Evolutionary conservation across 2,797 vertebrate species (phyloP), one percentile per base, ranked within the genome.

Genomic region (Anguilla marmorata): DNA sequence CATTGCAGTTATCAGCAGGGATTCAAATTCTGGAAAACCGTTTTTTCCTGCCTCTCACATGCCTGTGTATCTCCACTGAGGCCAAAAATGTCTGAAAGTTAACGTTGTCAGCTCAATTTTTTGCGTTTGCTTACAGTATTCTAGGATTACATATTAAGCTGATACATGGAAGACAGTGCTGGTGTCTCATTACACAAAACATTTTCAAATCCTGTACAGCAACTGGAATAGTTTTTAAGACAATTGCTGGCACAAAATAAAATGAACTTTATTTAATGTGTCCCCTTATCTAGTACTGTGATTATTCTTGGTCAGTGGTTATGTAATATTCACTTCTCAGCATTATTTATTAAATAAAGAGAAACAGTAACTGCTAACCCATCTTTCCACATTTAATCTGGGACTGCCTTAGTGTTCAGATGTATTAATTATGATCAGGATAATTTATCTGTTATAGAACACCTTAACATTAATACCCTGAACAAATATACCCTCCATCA

Each of bases 21-120:
- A 50, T 82, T 48, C 45, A 24, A n/a, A 50, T 82, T 50, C 41
- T 82, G 45, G 41, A n/a, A 82, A 48, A 82, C 4, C 5, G 30
- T 48, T 87, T 45, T 48, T 45, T 27, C 30, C 45, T 52, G 48
- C 14, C 14, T 76, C 27, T 52, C 48, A 6, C 85, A 50, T 88
- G 50, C 50, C 24, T 60, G 12, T n/a, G 11, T 85, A 7, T 79
- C 24, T 88, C 85, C 27, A 16, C 76, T 84, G 37, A 82, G 85
- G 30, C 85, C 66, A 84, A 33, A 19, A 58, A 58, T 16, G 63
- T 69, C 63, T 27, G 69, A 83, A 88, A 72, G 66, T 48, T 82
- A 45, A 87, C 84, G 60, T 27, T 50, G 69, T 52, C 60, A 50
- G 69, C 86, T 19, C 83, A 80, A 74, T 41, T 87, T 87, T 89